phyloP scores from a whole-genome alignment of 2,888 invertebrate genomes.

The Gastracanthus pulcherrimus region DNA sequence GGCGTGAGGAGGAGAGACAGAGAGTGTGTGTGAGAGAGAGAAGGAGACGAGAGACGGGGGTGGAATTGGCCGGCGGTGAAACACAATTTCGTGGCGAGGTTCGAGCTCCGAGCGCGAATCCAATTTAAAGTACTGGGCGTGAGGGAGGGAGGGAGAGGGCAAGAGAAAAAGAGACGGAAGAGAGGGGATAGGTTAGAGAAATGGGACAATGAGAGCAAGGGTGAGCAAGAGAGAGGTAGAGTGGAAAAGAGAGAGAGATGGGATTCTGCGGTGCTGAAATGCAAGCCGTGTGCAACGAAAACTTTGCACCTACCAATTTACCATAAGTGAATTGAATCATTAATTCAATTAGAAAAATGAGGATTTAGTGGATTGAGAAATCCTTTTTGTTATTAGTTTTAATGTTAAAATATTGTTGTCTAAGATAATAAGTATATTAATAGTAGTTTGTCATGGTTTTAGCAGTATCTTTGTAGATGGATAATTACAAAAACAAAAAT shows the following conservation, averaged over 20 bases:
- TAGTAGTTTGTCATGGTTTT: too few species aligned
- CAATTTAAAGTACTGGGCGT: conserved; percentile 68
- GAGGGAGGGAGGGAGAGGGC: conserved; percentile 48
- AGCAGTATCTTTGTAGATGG: too few species aligned
- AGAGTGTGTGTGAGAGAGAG: conserved; percentile 50
- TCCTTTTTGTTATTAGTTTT: neutral
- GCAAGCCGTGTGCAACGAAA: conserved; percentile 55
- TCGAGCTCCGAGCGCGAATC: conserved; percentile 68
- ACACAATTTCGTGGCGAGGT: conserved; percentile 71
- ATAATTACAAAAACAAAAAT: too few species aligned
- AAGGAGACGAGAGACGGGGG: conserved; percentile 59
- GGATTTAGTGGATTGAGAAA: neutral
- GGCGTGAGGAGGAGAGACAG: conserved; percentile 14
- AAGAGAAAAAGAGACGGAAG: conserved; percentile 21
- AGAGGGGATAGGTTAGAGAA: conserved; percentile 36
- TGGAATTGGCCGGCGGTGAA: conserved; percentile 73
- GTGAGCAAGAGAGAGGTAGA: conserved; percentile 26
- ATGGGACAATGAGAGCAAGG: conserved; percentile 38
- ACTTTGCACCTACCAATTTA: conserved; percentile 58
- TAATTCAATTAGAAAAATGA: conserved; percentile 58
- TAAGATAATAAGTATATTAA: neutral
- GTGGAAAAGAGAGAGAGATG: neutral
- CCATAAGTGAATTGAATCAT: conserved; percentile 62
- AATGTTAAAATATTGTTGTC: conserved; percentile 1
- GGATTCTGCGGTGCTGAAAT: conserved; percentile 41